Conservation (phyloP, 2,113 vertebrate species). For the Cheirogaleus medius region DNA sequence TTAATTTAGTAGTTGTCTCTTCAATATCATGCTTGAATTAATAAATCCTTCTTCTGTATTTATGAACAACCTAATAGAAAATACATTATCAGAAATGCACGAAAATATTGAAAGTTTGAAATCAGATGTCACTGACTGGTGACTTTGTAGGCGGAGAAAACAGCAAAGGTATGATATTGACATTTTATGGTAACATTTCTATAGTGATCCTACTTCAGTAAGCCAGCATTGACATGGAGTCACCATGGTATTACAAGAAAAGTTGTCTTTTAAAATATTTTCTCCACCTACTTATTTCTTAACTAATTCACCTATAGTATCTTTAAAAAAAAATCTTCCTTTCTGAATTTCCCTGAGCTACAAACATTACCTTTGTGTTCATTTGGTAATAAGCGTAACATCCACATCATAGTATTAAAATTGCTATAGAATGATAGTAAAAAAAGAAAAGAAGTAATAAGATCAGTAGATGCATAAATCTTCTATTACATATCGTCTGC, state of each 20-base stretch:
- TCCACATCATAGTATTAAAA: background rate
- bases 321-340: background rate
- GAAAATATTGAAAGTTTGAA: background rate
- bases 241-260: background rate
- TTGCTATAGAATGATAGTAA: background rate
- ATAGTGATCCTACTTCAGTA: background rate
- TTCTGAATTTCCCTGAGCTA: background rate
- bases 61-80: background rate
- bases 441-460: background rate
- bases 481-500: background rate
- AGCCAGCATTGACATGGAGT: background rate
- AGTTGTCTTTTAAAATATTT: background rate
- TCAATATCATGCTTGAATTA: background rate
- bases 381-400: background rate
- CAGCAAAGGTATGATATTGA: background rate
- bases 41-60: background rate
- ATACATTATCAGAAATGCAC: background rate
- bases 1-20: background rate
- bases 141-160: background rate
- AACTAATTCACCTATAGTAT: background rate
- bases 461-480: background rate
- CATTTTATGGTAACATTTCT: background rate
- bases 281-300: background rate
- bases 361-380: background rate
- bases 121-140: background rate